Evolutionary conservation across 1,140 invertebrate species (phyloP), one percentile per base, ranked within the genome.

Genomic region (Zaprionus inermis): DNA sequence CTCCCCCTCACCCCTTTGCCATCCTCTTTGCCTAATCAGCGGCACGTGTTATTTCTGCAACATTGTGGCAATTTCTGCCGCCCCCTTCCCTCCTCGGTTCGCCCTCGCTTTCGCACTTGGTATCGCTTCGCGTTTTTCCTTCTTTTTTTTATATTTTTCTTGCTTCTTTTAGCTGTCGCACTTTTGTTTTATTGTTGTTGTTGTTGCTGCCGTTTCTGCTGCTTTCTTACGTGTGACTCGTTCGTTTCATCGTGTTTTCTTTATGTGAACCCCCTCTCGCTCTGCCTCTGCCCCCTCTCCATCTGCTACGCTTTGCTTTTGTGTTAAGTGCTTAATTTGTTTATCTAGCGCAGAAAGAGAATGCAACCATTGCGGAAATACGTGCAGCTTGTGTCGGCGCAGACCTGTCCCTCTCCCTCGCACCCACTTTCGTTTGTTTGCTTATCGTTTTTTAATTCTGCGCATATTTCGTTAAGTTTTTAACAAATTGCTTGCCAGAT

Each of bases 11-110:
- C 9, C 30, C 7, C 10, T 9, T 16, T 32, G 6, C 30, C 56
- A 0, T 11, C 3, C 18, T 49, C 56, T 68, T 41, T 76, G 61
- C 71, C 52, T 88, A 88, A 88, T 88, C 84, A 88, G 80, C 68
- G 80, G 80, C 84, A 88, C 84, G 84, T 88, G 84, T 88, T 89
- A 56, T 78, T 84, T 78, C 68, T 78, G 80, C 84, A 88, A 80
- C 78, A 89, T 80, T 78, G 71, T 84, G 84, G 84, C 84, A 89
- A 84, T 89, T 88, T 89, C 78, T 67, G 76, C 66, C 18, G 20
- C n/a, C 38, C 6, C 30, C 30, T 7, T 6, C 7, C 5, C 1
- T 5, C 5, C 30, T 4, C 2, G 5, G 3, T 30, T 70, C 36
- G 57, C 67, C 64, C 72, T 63, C 58, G 6, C 6, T 44, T 44